Conservation (phyloP, 2,888 invertebrate genomes). For the Leuctra nigra region DNA sequence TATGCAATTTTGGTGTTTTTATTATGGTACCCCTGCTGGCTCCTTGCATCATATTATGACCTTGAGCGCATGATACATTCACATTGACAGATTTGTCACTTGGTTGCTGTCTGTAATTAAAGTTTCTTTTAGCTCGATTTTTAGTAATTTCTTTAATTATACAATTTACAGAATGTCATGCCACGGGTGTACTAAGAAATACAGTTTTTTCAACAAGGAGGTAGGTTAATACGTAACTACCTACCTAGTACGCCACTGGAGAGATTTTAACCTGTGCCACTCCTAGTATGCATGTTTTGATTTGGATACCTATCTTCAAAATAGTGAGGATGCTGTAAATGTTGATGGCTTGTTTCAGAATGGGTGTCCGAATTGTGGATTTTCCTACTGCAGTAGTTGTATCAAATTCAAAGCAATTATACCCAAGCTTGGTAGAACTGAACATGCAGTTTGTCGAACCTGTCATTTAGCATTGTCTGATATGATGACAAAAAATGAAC, state of each 20-base stretch:
- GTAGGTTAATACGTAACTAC: slow-evolving; percentile 44
- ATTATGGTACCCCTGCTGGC: no score
- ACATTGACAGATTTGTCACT: no score
- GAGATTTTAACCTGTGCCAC: no score
- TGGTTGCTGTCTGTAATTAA: no score
- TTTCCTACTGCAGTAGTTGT: slow-evolving; percentile 77
- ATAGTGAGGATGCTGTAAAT: not conserved
- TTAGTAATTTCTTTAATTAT: slow-evolving; percentile 5
- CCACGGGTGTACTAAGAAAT: slow-evolving; percentile 62
- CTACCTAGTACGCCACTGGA: no score
- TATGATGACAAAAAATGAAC: slow-evolving; percentile 27
- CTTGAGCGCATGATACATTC: no score
- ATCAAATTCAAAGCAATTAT: slow-evolving; percentile 62
- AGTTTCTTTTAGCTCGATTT: no score
- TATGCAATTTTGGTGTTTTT: no score
- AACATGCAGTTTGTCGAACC: slow-evolving; percentile 59
- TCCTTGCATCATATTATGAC: no score
- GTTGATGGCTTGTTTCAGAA: slow-evolving; percentile 48
- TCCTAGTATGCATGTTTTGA: no score
- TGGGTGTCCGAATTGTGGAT: slow-evolving; percentile 78
- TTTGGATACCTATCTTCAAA: not conserved
- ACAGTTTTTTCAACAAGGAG: slow-evolving; percentile 65
- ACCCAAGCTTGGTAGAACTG: slow-evolving; percentile 51
- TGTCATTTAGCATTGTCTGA: slow-evolving; percentile 43
- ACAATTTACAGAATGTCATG: slow-evolving; percentile 56